Conservation (phyloP, 2,888 invertebrate species). For the Tridacna crocea region DNA sequence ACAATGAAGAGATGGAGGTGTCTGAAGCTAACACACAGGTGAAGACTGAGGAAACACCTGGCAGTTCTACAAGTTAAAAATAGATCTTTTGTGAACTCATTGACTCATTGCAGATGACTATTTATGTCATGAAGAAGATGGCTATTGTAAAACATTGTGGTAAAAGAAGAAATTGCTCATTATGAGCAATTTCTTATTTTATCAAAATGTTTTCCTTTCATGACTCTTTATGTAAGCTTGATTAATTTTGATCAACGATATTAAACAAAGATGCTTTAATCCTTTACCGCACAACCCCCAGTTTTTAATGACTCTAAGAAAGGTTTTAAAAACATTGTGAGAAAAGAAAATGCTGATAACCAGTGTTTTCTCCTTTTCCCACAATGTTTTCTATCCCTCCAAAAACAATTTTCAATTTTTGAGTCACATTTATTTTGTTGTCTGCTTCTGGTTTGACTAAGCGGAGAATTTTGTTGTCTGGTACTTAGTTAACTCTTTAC, state of each 20-base stretch:
- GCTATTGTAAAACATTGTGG: neutral
- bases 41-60: slow-evolving; percentile 33
- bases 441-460: no score
- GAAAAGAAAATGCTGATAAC: neutral
- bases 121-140: neutral
- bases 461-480: no score
- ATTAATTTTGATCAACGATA: no score
- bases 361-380: neutral
- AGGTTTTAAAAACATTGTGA: neutral
- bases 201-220: neutral
- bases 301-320: no score
- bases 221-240: neutral
- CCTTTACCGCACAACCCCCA: no score
- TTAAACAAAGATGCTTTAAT: no score
- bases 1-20: neutral
- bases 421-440: no score
- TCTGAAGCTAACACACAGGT: slow-evolving; percentile 19
- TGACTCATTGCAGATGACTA: neutral
- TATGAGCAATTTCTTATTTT: neutral
- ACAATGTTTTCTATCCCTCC: neutral
- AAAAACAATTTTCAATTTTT: no score
- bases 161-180: neutral
- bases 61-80: slow-evolving; percentile 30
- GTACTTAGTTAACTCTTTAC: no score
- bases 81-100: neutral